These are phyloP conservation scores for Saccostrea cuccullata DNA, from an alignment of 1,140 invertebrate genomes.

Conservation along the genomic window DNA sequence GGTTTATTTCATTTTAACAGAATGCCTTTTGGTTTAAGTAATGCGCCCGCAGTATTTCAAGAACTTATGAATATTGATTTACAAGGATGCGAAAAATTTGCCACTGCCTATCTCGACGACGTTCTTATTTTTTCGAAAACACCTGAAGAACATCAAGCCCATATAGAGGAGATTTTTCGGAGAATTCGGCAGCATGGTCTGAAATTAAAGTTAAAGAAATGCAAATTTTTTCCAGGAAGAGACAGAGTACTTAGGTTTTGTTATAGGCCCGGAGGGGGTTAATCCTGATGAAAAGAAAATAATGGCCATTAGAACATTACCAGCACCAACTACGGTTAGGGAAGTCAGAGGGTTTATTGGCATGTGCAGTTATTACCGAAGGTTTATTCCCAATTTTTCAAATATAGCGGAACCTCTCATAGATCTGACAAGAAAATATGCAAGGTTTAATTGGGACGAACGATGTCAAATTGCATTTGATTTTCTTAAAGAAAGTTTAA, in stretches of 20 bases:
- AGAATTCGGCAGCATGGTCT: background rate
- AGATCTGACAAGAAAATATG: slow-evolving; percentile 76
- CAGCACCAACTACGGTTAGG: background rate
- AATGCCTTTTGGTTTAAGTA: too few relatives aligned
- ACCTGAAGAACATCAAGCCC: slow-evolving; percentile 4
- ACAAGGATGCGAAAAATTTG: background rate
- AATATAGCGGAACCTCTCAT: slow-evolving; percentile 71
- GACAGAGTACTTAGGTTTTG: slow-evolving; percentile 30
- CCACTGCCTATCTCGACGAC: slow-evolving; percentile 21
- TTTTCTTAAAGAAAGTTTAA: slow-evolving; percentile 59
- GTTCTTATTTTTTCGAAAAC: slow-evolving; percentile 34
- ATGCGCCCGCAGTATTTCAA: too few relatives aligned
- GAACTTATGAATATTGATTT: background rate
- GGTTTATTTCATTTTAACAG: too few relatives aligned
- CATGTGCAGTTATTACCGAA: slow-evolving; percentile 78
- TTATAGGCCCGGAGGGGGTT: background rate
- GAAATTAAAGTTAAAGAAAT: slow-evolving; percentile 33
- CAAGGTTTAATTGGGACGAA: slow-evolving; percentile 63
- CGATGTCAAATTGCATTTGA: slow-evolving; percentile 61
- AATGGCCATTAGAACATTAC: slow-evolving; percentile 10
- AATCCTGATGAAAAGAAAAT: slow-evolving; percentile 60
- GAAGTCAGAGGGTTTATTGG: slow-evolving; percentile 72
- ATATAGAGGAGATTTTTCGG: background rate
- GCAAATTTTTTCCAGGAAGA: slow-evolving; percentile 16
- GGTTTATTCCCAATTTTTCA: slow-evolving; percentile 77